Percentiles rank a stretch among this genome's conserved stretches.
These are phyloP conservation scores for Phrynocephalus vlangalii DNA, from an alignment of 2,797 vertebrate species.

Conservation along the genomic window DNA sequence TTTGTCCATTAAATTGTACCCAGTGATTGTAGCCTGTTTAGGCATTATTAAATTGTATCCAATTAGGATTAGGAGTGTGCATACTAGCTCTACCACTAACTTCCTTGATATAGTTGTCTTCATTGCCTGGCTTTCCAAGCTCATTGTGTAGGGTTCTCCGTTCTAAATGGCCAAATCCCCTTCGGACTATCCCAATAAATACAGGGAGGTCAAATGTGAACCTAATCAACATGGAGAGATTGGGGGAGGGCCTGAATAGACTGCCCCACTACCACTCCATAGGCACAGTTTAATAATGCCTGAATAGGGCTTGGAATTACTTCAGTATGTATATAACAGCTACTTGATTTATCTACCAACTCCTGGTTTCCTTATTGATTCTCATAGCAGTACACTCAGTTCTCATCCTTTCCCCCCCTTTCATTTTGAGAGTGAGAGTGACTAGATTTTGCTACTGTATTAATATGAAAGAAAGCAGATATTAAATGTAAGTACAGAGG, in stretches of 20 bases:
- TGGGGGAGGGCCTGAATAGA: background rate
- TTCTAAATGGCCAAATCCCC: background rate
- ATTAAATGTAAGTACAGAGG: conserved; percentile 31
- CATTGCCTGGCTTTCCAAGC: background rate
- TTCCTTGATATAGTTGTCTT: background rate
- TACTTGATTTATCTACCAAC: background rate
- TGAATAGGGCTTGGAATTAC: background rate
- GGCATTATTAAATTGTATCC: background rate
- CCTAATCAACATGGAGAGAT: background rate
- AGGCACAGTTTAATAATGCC: conserved; percentile 11
- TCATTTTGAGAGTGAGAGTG: conserved; percentile 39
- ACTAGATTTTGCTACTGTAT: conserved; percentile 27
- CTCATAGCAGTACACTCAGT: conserved; percentile 18
- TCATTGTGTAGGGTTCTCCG: background rate
- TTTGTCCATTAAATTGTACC: too few relatives aligned
- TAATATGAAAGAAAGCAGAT: conserved; percentile 55
- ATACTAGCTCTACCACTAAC: background rate
- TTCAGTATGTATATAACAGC: background rate
- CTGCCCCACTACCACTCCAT: background rate
- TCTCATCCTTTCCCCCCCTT: conserved; percentile 28
- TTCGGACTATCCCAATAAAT: background rate
- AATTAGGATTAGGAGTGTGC: background rate
- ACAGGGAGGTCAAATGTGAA: background rate
- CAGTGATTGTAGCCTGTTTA: background rate
- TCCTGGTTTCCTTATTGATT: background rate